These are phyloP conservation scores for Mormoops blainvillei DNA, from an alignment of 2,113 vertebrate species.

Conservation along the genomic window DNA sequence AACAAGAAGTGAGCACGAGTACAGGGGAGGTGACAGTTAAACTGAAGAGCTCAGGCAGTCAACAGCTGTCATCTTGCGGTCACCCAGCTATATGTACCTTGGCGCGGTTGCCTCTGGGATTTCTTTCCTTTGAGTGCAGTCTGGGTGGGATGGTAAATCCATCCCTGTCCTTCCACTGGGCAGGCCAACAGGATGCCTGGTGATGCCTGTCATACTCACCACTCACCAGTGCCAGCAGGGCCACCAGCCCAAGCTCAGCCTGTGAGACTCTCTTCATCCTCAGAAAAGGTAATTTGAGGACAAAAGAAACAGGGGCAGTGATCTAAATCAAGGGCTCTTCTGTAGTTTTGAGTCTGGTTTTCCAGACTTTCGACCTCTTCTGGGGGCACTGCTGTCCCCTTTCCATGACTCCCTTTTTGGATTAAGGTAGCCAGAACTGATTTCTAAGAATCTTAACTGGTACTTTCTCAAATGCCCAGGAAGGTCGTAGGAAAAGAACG, in stretches of 20 bases:
- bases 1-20: neutral
- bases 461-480: neutral
- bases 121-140: neutral
- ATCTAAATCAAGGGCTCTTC: neutral
- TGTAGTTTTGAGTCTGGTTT: neutral
- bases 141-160: neutral
- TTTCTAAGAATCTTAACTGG: neutral
- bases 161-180: neutral
- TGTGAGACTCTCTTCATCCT: neutral
- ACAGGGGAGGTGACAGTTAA: neutral
- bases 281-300: neutral
- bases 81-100: fast-evolving
- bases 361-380: neutral
- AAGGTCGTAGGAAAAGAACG: neutral
- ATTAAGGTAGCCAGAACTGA: neutral
- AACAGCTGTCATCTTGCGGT: neutral
- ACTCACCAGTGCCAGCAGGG: fast-evolving
- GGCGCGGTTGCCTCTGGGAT: neutral
- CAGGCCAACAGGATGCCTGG: neutral
- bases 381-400: neutral
- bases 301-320: fast-evolving
- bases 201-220: neutral
- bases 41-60: neutral
- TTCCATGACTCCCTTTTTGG: neutral
- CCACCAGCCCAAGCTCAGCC: too few relatives aligned